Evolutionary conservation across 2,113 vertebrate genomes (phyloP), one percentile per base, ranked within the genome.

Genomic region (Xiphophorus maculatus): DNA sequence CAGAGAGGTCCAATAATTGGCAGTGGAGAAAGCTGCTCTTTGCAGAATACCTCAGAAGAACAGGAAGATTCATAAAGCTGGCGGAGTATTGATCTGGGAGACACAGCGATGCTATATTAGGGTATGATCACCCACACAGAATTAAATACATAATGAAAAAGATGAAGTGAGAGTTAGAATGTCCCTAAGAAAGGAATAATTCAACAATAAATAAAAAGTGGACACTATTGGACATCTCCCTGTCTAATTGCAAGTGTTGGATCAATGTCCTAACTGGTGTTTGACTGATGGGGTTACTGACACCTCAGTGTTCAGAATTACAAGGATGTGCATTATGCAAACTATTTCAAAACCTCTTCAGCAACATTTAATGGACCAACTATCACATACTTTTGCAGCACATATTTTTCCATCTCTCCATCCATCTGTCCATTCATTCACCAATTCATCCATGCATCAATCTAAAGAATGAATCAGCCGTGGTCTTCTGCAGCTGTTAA

Each of bases 1-100:
- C 83, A 79, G 30, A 60, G 76, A 77, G 70, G 29, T 28, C 70
- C 35, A 70, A 74, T 70, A 62, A 69, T 64, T 86, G 74, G 77
- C 75, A 80, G 69, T 71, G 9, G n/a, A 73, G 44, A 75, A 73
- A 40, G 30, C 71, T 74, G 22, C 22, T 69, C 79, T 61, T 72
- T 65, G 30, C 22, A 69, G 29, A 76, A 58, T 1, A 14, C 42
- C 37, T 63, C 51, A 73, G 30, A 80, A 63, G 62, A 27, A 64
- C 69, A 63, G 48, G 60, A 32, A 19, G 42, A 79, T 79, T 32
- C 67, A 79, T 73, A 42, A 51, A 35, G 13, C 61, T 11, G 42
- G 35, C 66, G 37, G 40, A 76, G 33, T 30, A 54, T 68, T 58
- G 29, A 25, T 63, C 76, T 64, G 71, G 72, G 67, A 40, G 35